Evolutionary conservation across 1,140 invertebrate species (phyloP), one percentile per base, ranked within the genome.

Genomic region (Scaptomyza montana): DNA sequence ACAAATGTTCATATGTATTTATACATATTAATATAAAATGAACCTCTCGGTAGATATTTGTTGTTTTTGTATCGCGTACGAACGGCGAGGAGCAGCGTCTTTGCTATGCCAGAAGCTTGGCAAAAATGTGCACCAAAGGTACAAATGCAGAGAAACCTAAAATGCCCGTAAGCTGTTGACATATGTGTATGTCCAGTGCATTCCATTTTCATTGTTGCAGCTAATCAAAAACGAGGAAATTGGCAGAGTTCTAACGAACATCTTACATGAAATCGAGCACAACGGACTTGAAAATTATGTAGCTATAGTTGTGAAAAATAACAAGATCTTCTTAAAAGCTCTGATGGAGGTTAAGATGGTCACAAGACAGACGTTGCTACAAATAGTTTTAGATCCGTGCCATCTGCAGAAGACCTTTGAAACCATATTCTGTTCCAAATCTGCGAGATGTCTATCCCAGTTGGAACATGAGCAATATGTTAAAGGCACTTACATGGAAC

Each of bases 41-140:
- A 6, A 25, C 1, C 0, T 8, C 6, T 59, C 9, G 2, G 3
- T 8, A 73, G 70, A 33, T 73, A 0, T 73, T 73, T 56, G 56
- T 50, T 12, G 28, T 68, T 9, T 73, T 68, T 36, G 36, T 73
- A 7, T 25, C 70, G 3, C 50, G 70, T 3, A 61, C 49, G 2
- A 68, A 67, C 41, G 64, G 43, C 25, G 64, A 73, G 25, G 41
- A 68, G 25, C 64, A 68, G 51, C 70, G 70, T 10, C 64, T 73
- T 0, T 68, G 30, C 33, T 73, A 68, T 54, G 70, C 70, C 2
- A 47, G 51, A 7, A 68, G 64, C n/a, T 55, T 73, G 4, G 56
- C 64, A 1, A 55, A 7, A 10, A 4, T 7, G 4, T 43, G 50
- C 3, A 28, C 5, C 6, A 13, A 41, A 0, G 21, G 36, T 12